Conservation (phyloP, 2,113 vertebrate species). For the Lycaon pictus region DNA sequence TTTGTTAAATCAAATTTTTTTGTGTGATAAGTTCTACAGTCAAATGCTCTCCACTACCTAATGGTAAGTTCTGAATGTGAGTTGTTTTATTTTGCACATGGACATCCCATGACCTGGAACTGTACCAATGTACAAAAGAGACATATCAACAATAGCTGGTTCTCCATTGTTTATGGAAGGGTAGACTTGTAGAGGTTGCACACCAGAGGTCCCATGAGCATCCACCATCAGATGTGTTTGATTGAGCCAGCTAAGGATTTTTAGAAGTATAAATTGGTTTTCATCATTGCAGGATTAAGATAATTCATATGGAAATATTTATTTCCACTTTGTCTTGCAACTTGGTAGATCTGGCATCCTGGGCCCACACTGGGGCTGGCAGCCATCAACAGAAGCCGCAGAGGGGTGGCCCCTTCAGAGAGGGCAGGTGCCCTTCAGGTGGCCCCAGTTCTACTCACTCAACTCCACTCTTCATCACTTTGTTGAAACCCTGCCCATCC, state of each 20-base stretch:
- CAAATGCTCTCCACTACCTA: neutral
- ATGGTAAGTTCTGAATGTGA: neutral
- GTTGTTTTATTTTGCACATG: neutral
- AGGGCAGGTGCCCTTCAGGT: neutral
- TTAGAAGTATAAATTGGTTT: neutral
- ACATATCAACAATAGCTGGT: neutral
- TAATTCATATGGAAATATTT: conserved; percentile 17
- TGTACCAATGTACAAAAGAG: neutral
- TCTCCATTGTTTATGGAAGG: neutral
- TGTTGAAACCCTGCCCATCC: neutral
- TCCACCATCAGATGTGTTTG: neutral
- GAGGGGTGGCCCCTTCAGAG: neutral
- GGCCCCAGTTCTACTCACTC: neutral
- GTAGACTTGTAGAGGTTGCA: neutral
- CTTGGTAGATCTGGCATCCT: neutral
- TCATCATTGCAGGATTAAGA: neutral
- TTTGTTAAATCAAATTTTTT: neutral
- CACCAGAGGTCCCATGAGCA: neutral
- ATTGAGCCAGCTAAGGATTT: neutral
- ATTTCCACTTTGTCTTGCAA: neutral
- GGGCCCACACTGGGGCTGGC: neutral
- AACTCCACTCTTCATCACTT: neutral
- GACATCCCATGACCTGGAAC: neutral
- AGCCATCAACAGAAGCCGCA: neutral
- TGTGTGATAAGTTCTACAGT: neutral